These are phyloP conservation scores for Manduca sexta DNA, from an alignment of 1,140 invertebrate species.

Conservation along the genomic window DNA sequence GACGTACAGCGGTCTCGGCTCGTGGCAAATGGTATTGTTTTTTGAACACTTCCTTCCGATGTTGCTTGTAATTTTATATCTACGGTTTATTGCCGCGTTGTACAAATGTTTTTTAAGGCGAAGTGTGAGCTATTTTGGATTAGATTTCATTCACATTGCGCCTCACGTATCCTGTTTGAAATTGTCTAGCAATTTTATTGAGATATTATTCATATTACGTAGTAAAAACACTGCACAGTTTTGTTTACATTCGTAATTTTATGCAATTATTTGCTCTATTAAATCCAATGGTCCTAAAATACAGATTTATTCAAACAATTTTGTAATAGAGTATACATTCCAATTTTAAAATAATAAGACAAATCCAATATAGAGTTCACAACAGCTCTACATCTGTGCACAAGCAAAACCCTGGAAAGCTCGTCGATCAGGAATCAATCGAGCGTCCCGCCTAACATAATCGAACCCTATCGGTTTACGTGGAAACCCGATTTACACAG, in stretches of 20 bases:
- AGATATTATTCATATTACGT: too few relatives aligned
- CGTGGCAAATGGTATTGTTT: conserved; percentile 60
- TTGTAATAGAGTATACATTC: not conserved
- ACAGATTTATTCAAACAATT: not conserved
- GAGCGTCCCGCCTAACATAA: conserved; percentile 10
- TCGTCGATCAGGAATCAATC: not conserved
- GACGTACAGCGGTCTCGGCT: conserved; percentile 41
- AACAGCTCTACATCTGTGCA: too few relatives aligned
- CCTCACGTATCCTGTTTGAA: too few relatives aligned
- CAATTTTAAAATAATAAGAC: too few relatives aligned
- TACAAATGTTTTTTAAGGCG: not conserved
- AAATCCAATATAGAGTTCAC: too few relatives aligned
- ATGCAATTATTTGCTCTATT: too few relatives aligned
- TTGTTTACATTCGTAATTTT: too few relatives aligned
- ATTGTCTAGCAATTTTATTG: too few relatives aligned
- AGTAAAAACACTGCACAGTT: too few relatives aligned
- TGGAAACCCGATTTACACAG: conserved; percentile 14
- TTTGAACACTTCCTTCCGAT: conserved; percentile 35
- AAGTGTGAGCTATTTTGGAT: not conserved
- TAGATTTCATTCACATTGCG: not conserved
- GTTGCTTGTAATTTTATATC: conserved; percentile 2
- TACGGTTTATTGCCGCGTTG: not conserved
- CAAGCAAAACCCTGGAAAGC: not conserved
- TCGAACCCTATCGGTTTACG: conserved; percentile 41
- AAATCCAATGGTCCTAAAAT: too few relatives aligned